Base-by-base conservation (phyloP, 2,888 invertebrate species). In the Plebejus melissa region DNA sequence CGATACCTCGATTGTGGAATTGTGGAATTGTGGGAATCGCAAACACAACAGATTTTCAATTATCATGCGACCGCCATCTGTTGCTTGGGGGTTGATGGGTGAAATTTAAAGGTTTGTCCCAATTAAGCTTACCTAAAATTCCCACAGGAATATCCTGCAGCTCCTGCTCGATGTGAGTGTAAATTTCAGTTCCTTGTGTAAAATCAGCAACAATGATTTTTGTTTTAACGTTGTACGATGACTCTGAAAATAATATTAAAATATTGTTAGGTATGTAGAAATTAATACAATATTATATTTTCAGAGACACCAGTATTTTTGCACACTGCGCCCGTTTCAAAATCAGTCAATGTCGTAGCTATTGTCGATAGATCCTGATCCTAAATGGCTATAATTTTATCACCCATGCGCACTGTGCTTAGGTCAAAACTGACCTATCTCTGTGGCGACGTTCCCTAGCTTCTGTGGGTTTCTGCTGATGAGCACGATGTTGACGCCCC, bases 161-260 rank as follows among this genome's bases (percentile, higher is more conserved):
- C 84, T 96, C 95, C 77, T 94, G 89, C 81, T 95, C 94, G 75
- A 98, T 96, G 58, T 94, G 94, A 0, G 95, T 89, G 82, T 96
- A 97, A n/a, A 97, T 94, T 74, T 95, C 94, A 75, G 94, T 90
- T 1, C 97, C 97, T 78, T 94, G 91, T 75, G 96, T 95, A 90
- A 98, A 98, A 88, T 98, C 98, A 0, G 96, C 97, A 16, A 95
- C 94, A 76, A 97, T 96, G 79, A 95, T 94, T 87, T 96, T 96
- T 0, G 96, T 96, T 85, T 88, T 88, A 54, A 87, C 87, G 9
- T 80, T 54, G 50, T 72, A 72, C 16, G 28, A 50, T 28, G 50
- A 7, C 32, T 72, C 72, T 83, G 79, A 32, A 41, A 74, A 74
- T 9, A 22, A 74, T n/a, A 46, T 46, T 9, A 2, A 9, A 74